A percentile compares a stretch with the other conserved stretches of the same genome.
phyloP scores from a whole-genome alignment of 2,888 invertebrate species.

The Thymelicus lineola region DNA sequence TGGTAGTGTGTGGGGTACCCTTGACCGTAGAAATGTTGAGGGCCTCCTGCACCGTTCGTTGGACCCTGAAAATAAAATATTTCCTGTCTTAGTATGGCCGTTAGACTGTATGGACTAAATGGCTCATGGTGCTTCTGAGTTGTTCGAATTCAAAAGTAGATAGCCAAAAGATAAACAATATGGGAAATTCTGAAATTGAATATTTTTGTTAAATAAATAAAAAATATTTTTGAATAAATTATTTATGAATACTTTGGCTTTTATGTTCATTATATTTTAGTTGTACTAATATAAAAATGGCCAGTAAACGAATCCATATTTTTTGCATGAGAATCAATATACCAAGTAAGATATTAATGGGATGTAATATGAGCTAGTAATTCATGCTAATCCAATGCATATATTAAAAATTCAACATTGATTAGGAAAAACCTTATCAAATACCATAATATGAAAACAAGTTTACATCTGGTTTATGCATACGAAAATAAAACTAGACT shows the following conservation, averaged over 20 bases:
- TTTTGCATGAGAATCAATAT: constrained; percentile 1
- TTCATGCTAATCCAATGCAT: background rate
- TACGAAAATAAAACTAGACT: constrained; percentile 27
- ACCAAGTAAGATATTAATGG: too few species aligned
- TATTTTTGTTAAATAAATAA: too few species aligned
- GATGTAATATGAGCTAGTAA: background rate
- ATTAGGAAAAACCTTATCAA: background rate
- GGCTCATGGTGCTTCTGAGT: too few species aligned
- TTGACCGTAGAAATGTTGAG: constrained; percentile 88
- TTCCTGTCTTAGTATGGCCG: background rate
- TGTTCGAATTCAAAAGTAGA: too few species aligned
- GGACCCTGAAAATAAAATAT: constrained; percentile 83
- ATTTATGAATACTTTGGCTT: too few species aligned
- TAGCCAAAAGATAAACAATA: too few species aligned
- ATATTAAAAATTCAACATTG: background rate
- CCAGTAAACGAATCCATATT: background rate
- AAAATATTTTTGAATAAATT: too few species aligned
- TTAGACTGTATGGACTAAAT: too few species aligned
- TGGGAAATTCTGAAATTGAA: too few species aligned
- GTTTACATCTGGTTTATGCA: constrained; percentile 42
- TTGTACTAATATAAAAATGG: too few species aligned
- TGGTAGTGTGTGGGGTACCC: constrained; percentile 85
- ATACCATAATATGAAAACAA: constrained; percentile 14
- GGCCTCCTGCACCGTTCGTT: constrained; percentile 88
- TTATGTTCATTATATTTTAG: too few species aligned